phyloP scores from a whole-genome alignment of 2,797 vertebrate genomes.

The Siniperca scherzeri region DNA sequence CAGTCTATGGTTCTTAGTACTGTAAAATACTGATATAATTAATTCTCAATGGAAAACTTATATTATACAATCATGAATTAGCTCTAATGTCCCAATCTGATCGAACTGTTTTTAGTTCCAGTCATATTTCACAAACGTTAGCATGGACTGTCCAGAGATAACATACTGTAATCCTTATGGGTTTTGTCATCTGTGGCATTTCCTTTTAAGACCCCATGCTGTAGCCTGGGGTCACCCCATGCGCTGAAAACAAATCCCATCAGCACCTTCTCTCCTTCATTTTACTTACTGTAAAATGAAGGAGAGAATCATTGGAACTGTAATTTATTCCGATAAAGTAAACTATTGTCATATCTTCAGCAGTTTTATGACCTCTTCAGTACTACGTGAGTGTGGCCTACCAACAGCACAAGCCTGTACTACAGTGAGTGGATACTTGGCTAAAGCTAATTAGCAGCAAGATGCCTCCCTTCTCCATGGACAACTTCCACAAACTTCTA shows the following conservation, averaged over 20 bases:
- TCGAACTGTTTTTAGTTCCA: neutral
- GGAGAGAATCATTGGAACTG: no score
- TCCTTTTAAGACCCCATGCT: slow-evolving; percentile 1
- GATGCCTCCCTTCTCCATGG: no score
- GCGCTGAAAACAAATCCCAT: slow-evolving; percentile 35
- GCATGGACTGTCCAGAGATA: neutral
- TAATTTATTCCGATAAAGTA: no score
- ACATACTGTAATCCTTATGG: neutral
- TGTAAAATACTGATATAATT: neutral
- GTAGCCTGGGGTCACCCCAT: slow-evolving; percentile 16
- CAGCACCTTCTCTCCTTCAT: slow-evolving; percentile 31
- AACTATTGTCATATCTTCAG: no score
- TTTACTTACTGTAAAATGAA: no score
- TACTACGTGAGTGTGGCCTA: no score
- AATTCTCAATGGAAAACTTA: neutral
- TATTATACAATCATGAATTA: neutral
- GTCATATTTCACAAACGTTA: neutral
- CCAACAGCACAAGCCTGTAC: no score
- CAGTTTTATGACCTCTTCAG: no score
- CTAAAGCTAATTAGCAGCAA: no score
- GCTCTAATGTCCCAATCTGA: neutral
- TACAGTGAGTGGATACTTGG: no score
- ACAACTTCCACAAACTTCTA: no score
- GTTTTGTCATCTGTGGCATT: neutral
- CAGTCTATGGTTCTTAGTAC: neutral